Base-by-base conservation (phyloP, 1,140 invertebrate genomes). In the Formica selysi region DNA sequence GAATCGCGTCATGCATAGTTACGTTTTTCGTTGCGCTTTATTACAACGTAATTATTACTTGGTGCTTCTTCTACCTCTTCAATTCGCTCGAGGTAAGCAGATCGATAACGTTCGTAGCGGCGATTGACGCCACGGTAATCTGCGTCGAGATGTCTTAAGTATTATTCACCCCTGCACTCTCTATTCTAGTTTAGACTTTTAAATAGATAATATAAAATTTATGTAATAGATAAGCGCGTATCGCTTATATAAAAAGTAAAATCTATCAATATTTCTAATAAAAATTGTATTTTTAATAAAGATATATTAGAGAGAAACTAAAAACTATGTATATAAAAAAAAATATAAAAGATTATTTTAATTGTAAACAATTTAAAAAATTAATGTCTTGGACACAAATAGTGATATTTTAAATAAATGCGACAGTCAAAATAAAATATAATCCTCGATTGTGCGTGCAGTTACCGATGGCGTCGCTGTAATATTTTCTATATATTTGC, bases 41-140 rank as follows among this genome's bases (percentile, higher is more conserved):
- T 95, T 99, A 99, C 96, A 99, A 99, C 93, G 98, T 99, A 88
- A 99, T 99, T 93, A 99, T 99, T 92, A 99, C 98, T 61, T 99
- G 99, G 99, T 99, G 99, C 87, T 97, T 99, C 95, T 99, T 97
- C 94, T 99, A 99, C 93, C 96, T 98, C 76, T 98, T 98, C 95
- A 98, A 98, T 90, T 98, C 98, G 92, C 97, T 98, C 94, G 96
- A 96, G 96, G 98, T 98, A 93, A 97, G 96, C 95, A 29, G 67
- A 71, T 81, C 78, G 79, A 81, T 73, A 81, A 61, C 3, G 54
- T 83, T 73, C 67, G 26, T 26, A 32, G n/a, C 54, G 32, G n/a
- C 48, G 54, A 83, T 83, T 61, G 26, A 74, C 41, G 76, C 76
- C 29, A 78, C 48, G 1, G 68, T 76, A 62, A 76, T 62, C 57